Evolutionary conservation across 1,140 invertebrate genomes (phyloP).

Genomic region (Archegozetes longisetosus): DNA sequence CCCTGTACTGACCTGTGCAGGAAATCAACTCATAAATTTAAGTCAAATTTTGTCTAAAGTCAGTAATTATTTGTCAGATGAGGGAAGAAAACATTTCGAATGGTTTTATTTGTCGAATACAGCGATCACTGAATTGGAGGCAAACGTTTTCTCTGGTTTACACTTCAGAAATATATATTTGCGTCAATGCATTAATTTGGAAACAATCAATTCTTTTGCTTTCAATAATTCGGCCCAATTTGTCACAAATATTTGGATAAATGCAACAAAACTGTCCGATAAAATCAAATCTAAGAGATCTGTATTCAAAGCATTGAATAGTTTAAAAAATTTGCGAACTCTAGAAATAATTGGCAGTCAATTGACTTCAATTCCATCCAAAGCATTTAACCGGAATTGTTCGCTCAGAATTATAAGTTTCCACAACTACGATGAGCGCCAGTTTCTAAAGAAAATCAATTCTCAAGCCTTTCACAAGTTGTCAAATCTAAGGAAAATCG

Average conservation of each 20-base stretch:
- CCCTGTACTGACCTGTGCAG: conserved; percentile 9
- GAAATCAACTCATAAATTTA: not conserved
- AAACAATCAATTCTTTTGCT: not conserved
- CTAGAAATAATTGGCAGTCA: not conserved
- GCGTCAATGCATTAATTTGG: not conserved
- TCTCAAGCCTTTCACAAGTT: not conserved
- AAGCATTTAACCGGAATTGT: conserved; percentile 3
- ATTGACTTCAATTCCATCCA: not conserved
- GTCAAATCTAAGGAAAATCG: not conserved
- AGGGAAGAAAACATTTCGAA: not conserved
- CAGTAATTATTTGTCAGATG: not conserved
- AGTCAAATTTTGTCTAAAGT: not conserved
- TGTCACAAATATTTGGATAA: not conserved
- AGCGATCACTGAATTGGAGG: not conserved
- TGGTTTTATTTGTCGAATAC: conserved; percentile 7
- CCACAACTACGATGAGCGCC: not conserved
- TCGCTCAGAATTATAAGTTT: not conserved
- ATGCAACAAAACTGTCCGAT: conserved; percentile 1
- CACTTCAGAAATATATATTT: conserved; percentile 9
- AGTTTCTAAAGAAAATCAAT: not conserved
- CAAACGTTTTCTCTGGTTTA: not conserved
- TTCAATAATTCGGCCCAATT: not conserved
- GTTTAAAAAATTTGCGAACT: not conserved
- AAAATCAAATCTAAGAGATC: not conserved
- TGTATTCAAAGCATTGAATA: conserved; percentile 3